A percentile compares a stretch with the other conserved stretches of the same genome.
Evolutionary conservation across 1,140 invertebrate genomes (phyloP).

Genomic region (Drosophila parvula): DNA sequence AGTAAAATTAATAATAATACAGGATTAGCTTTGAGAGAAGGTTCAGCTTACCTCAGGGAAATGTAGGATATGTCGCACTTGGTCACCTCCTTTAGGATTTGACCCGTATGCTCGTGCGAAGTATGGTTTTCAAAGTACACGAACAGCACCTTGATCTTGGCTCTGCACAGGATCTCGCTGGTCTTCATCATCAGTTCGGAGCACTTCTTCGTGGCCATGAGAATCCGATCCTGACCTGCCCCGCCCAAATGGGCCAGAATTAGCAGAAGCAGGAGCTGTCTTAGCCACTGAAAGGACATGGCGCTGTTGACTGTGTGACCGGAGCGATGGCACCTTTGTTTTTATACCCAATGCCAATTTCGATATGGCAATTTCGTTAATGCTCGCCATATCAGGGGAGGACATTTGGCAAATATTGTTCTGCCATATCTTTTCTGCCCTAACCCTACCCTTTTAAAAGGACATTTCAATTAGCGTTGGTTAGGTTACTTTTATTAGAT

Average conservation of each 20-base stretch:
- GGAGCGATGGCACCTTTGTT: slow-evolving; percentile 33
- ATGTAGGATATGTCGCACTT: slow-evolving; percentile 77
- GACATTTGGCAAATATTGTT: slow-evolving; percentile 50
- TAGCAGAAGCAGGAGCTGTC: slow-evolving; percentile 10
- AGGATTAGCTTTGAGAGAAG: background rate
- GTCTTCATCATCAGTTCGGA: slow-evolving; percentile 49
- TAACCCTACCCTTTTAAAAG: background rate
- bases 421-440: slow-evolving; percentile 23
- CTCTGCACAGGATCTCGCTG: slow-evolving; percentile 55
- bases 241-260: background rate
- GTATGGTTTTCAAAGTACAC: slow-evolving; percentile 74
- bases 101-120: slow-evolving; percentile 63
- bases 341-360: slow-evolving; percentile 53
- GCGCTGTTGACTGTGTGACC: slow-evolving; percentile 23
- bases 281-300: slow-evolving; percentile 32
- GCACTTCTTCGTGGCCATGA: slow-evolving; percentile 5
- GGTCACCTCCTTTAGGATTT: slow-evolving; percentile 64
- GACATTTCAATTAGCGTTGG: background rate
- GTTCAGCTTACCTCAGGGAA: slow-evolving; percentile 51
- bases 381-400: slow-evolving; percentile 38
- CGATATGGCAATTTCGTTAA: slow-evolving; percentile 57
- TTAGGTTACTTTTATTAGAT: background rate
- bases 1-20: no score
- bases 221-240: slow-evolving; percentile 5
- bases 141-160: slow-evolving; percentile 62